phyloP scores from a whole-genome alignment of 64 coral and sea anemone genomes.

The Astreopora myriophthalma region DNA sequence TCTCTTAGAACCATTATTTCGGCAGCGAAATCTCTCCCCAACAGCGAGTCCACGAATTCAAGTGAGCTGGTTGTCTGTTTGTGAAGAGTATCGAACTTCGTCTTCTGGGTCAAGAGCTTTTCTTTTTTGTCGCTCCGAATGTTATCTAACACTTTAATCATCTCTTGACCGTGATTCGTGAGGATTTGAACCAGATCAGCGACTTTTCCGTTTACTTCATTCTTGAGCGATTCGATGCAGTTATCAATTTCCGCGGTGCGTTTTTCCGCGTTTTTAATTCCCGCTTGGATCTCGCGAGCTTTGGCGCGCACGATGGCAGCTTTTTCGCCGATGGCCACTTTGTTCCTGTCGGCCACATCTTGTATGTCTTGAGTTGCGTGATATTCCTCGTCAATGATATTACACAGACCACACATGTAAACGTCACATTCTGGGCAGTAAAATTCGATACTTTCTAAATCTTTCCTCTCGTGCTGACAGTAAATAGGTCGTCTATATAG shows the following conservation, averaged over 20 bases:
- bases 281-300: constrained; percentile 33
- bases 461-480: constrained; percentile 89
- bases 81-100: constrained; percentile 67
- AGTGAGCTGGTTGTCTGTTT: constrained; percentile 75
- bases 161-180: constrained; percentile 76
- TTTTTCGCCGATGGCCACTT: constrained; percentile 27
- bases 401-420: constrained; percentile 85
- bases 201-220: constrained; percentile 77
- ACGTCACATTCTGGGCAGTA: constrained; percentile 92
- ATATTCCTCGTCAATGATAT: constrained; percentile 62
- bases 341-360: constrained; percentile 49
- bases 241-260: constrained; percentile 46
- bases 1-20: constrained; percentile 81
- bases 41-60: constrained; percentile 73
- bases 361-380: constrained; percentile 60
- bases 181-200: constrained; percentile 67
- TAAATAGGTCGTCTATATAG: constrained; percentile 64
- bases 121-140: constrained; percentile 88
- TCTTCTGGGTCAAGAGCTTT: constrained; percentile 66
- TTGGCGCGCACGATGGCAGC: constrained; percentile 46
- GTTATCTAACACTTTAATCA: constrained; percentile 68
- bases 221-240: constrained; percentile 75
- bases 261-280: constrained; percentile 49
- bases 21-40: constrained; percentile 65
- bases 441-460: constrained; percentile 81